Conservation (phyloP, 2,113 vertebrate species). For the Spermophilus dauricus region DNA sequence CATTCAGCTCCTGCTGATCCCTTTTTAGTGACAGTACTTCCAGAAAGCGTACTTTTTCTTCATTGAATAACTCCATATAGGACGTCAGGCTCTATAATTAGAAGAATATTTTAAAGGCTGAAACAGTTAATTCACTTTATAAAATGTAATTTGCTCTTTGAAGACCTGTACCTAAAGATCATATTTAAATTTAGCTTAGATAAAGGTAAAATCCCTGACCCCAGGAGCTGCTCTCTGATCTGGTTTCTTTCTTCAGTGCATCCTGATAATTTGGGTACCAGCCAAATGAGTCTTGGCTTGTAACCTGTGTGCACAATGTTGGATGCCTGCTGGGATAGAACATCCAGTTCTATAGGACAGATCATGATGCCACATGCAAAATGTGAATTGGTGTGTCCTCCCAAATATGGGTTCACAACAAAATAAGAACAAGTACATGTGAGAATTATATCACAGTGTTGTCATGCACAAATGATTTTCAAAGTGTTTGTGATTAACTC, state of each 20-base stretch:
- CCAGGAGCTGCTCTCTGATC: neutral
- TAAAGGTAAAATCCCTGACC: neutral
- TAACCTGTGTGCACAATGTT: neutral
- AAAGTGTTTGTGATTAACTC: neutral
- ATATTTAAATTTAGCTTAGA: slow-evolving; percentile 7
- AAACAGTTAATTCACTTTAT: neutral
- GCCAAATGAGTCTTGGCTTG: neutral
- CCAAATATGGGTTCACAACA: neutral
- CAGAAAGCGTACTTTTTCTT: slow-evolving; percentile 91
- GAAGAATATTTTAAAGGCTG: slow-evolving; percentile 68
- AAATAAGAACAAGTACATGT: neutral
- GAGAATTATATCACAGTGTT: neutral
- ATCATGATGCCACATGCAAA: neutral
- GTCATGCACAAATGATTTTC: neutral
- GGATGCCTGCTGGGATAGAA: neutral
- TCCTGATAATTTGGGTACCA: neutral
- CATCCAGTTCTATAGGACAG: neutral
- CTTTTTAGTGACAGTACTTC: slow-evolving; percentile 90
- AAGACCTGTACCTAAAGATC: neutral
- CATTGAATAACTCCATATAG: slow-evolving; percentile 93
- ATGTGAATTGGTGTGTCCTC: neutral
- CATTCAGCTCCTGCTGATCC: slow-evolving; percentile 83
- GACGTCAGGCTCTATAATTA: slow-evolving; percentile 92
- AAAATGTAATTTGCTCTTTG: neutral
- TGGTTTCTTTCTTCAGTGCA: neutral